These are phyloP conservation scores for Steinernema khuongi DNA, from an alignment of 1,140 invertebrate species.

Conservation along the genomic window DNA sequence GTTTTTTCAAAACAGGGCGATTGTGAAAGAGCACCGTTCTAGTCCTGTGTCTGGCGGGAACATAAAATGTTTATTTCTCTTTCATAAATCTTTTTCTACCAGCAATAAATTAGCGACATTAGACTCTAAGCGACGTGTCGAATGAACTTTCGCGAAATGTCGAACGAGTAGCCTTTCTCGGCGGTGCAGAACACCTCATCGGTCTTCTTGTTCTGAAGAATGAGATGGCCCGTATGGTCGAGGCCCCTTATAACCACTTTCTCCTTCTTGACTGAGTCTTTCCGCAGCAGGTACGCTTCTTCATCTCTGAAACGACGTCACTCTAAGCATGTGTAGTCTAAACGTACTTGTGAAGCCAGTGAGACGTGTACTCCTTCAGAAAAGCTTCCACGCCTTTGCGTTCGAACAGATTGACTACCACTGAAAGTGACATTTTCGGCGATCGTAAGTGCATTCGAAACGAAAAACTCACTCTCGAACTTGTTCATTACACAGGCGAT, in stretches of 20 bases:
- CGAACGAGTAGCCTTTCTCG: slow-evolving; percentile 90
- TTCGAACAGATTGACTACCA: slow-evolving; percentile 68
- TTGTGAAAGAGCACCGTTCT: not conserved
- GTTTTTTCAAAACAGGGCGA: no score
- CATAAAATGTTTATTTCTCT: no score
- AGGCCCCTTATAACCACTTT: slow-evolving; percentile 69
- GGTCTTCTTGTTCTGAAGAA: slow-evolving; percentile 65
- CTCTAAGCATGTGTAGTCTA: not conserved
- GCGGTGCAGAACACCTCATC: slow-evolving; percentile 70
- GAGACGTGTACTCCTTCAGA: slow-evolving; percentile 72
- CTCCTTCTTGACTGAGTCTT: slow-evolving; percentile 63
- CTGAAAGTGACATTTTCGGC: slow-evolving; percentile 67
- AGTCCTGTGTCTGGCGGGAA: no score
- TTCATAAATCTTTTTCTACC: not conserved
- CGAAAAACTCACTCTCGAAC: slow-evolving; percentile 65
- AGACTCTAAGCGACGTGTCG: not conserved
- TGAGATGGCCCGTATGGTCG: slow-evolving; percentile 78
- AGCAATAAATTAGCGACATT: not conserved
- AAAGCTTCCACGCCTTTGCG: slow-evolving; percentile 67
- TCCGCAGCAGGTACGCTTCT: slow-evolving; percentile 67
- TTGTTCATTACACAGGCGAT: slow-evolving; percentile 56
- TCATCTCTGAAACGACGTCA: slow-evolving; percentile 63
- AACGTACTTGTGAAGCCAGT: slow-evolving; percentile 79
- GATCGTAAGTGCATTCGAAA: slow-evolving; percentile 6
- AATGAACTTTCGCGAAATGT: slow-evolving; percentile 58